Evolutionary conservation across 2,797 vertebrate species (phyloP), one percentile per base, ranked within the genome.

Genomic region (Falco columbarius): DNA sequence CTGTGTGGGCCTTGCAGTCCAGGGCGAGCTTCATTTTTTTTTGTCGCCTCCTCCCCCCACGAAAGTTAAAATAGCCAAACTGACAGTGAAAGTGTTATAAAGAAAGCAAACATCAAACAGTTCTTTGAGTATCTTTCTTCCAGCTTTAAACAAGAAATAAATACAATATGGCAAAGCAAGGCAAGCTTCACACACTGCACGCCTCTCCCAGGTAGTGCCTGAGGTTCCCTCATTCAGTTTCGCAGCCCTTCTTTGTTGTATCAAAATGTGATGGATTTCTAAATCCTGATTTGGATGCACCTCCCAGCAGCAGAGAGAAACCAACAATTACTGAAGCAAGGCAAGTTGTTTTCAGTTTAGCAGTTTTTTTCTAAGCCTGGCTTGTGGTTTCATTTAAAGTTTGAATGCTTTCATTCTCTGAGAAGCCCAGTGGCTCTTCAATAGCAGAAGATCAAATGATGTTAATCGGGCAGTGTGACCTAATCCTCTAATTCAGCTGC

Each of bases 391-490:
- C 96, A 96, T 97, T 98, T 98, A 95, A 94, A 93, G 83, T 97
- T 70, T 97, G 89, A 95, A 95, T 89, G 74, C 80, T 94, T 92
- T 86, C n/a, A 89, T 95, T 95, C 90, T 94, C 66, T 81, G 71
- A 97, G 95, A 97, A 97, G 68, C 82, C 91, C 93, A 80, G 71
- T 94, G 95, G 86, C 97, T 98, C 97, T 97, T 97, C 97, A 98
- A 97, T 94, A 97, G 96, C 89, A 91, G 95, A 97, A 98, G 97
- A 98, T 97, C 97, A 98, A 98, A 98, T 98, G 90, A 91, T 97
- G 96, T 97, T 98, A 97, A 97, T 97, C 94, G 44, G 95, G 90
- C 95, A 92, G n/a, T 67, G 93, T 87, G 93, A 96, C 86, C 91
- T 97, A 97, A 98, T 97, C 97, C 97, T 97, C 95, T 97, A 97